Base-by-base conservation (phyloP, 2,113 vertebrate genomes). In the Oostethus manadensis region DNA sequence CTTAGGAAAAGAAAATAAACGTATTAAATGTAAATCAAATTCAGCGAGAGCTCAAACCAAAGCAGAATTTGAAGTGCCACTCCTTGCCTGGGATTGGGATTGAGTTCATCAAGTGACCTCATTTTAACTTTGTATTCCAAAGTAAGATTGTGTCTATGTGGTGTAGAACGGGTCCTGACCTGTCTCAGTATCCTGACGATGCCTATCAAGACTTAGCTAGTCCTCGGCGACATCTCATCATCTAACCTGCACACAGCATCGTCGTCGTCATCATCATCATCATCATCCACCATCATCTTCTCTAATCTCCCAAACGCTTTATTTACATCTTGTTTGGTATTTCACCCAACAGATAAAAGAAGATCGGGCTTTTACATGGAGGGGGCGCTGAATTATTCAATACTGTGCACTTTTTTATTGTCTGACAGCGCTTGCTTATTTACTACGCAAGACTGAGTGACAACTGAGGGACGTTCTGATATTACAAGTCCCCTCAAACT, bases 201-300 rank as follows among this genome's bases (percentile, higher is more conserved):
- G 70, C 67, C 77, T 76, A 84, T 86, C 81, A 18, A 46, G 42
- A 17, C 71, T 68, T n/a, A 51, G 35, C 62, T 35, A 38, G 17
- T n/a, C n/a, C 56, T 43, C 7, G 20, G 66, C 72, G 74, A 73
- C 82, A 86, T 84, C 84, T 80, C 62, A 49, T 54, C 76, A 83
- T 84, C 82, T 80, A 18, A 47, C n/a, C 51, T 21, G 22, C 10
- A 55, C 57, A 58, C 35, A 13, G 13, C 47, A 29, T 54, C 29
- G 7, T 11, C 29, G n/a, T 53, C 26, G 2, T 17, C 50, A n/a
- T n/a, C n/a, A n/a, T n/a, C n/a, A n/a, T n/a, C n/a, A n/a, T n/a
- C 44, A 8, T 20, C n/a, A 48, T 20, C 46, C 17, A 35, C 26
- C 51, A 54, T 18, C 22, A 43, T 18, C 51, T 44, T 64, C 40